Evolutionary conservation across 2,797 vertebrate species (phyloP).

Genomic region (Lacerta bilineata): DNA sequence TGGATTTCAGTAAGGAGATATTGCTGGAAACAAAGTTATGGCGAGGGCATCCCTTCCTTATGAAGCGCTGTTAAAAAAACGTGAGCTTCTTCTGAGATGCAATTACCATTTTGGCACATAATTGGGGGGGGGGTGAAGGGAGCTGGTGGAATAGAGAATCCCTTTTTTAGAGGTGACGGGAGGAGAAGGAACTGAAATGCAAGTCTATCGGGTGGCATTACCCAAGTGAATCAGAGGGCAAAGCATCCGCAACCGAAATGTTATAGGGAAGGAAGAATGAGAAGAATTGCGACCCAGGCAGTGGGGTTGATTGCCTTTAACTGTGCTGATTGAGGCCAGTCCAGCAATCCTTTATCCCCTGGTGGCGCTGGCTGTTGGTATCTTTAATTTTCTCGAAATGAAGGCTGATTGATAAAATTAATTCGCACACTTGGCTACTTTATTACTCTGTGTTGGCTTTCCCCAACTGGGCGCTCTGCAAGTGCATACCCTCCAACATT

Average conservation of each 20-base stretch:
- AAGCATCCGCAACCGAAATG: slow-evolving; percentile 31
- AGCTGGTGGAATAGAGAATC: background rate
- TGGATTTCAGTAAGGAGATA: slow-evolving; percentile 66
- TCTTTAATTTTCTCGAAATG: background rate
- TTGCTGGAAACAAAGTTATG: slow-evolving; percentile 51
- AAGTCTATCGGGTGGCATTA: slow-evolving; percentile 37
- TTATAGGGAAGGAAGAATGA: background rate
- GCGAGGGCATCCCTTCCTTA: slow-evolving; percentile 61
- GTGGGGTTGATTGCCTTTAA: slow-evolving; percentile 20
- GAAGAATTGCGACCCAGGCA: slow-evolving; percentile 33
- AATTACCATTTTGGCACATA: slow-evolving; percentile 34
- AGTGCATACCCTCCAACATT: too few species aligned
- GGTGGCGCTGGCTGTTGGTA: background rate
- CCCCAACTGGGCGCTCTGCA: too few species aligned
- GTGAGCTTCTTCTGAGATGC: background rate
- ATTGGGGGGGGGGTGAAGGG: background rate
- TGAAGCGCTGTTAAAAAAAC: slow-evolving; percentile 46
- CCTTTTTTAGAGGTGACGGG: slow-evolving; percentile 36
- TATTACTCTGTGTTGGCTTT: background rate
- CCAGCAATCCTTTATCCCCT: slow-evolving; percentile 26
- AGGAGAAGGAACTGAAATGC: slow-evolving; percentile 35
- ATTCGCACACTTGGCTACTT: background rate
- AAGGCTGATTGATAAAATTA: background rate
- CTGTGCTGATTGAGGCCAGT: slow-evolving; percentile 36
- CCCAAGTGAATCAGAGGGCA: background rate